Percentiles rank a stretch among this genome's conserved stretches.
These are phyloP conservation scores for Pseudonaja textilis DNA, from an alignment of 2,113 vertebrate genomes.

Conservation along the genomic window DNA sequence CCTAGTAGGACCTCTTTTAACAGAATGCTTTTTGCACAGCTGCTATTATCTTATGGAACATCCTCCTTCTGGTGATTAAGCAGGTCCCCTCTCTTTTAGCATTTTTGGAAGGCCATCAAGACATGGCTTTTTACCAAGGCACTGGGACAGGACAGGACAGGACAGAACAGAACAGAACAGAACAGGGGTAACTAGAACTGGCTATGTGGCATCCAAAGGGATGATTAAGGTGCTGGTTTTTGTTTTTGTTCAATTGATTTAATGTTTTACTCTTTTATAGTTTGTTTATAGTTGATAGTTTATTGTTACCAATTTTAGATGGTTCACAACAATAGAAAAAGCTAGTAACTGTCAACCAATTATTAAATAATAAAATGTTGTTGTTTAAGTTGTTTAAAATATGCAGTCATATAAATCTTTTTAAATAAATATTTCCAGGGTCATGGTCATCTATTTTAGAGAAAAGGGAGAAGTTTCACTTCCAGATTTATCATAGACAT, in stretches of 20 bases:
- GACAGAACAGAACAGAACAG: background rate
- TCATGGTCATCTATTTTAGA: background rate
- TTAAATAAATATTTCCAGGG: background rate
- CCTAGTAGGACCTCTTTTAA: background rate
- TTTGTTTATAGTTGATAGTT: background rate
- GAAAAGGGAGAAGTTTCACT: background rate
- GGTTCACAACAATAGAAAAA: background rate
- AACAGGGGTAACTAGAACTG: background rate
- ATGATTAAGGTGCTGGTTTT: background rate
- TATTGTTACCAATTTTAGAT: background rate
- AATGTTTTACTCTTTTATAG: background rate
- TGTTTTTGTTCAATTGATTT: background rate
- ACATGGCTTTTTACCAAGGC: background rate
- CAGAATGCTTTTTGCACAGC: background rate
- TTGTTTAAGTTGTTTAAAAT: background rate
- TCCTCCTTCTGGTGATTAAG: background rate
- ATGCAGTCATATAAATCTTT: background rate
- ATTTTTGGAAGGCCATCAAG: background rate
- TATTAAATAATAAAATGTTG: background rate
- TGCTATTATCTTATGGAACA: background rate
- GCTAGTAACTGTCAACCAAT: background rate
- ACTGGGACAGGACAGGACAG: background rate
- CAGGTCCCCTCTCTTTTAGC: background rate
- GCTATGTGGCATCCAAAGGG: background rate
- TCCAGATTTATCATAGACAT: background rate